Evolutionary conservation across 2,113 vertebrate species (phyloP).

Genomic region (Podiceps cristatus): DNA sequence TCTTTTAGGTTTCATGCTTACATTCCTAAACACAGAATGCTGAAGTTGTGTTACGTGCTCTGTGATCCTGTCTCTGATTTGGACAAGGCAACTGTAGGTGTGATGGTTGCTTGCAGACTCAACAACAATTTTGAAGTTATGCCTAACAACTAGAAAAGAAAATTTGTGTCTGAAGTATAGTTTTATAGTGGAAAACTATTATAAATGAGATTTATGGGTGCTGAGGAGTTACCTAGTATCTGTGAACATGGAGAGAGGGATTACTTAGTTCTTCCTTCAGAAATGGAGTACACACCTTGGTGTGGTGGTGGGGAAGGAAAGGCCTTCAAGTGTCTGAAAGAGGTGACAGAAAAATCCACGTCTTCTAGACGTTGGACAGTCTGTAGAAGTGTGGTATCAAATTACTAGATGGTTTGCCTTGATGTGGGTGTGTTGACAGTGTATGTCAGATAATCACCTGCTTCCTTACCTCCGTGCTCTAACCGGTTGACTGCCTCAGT

Average conservation of each 20-base stretch:
- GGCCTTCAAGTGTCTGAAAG: background rate
- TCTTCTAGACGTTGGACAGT: background rate
- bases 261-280: background rate
- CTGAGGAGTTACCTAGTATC: background rate
- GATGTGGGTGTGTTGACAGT: background rate
- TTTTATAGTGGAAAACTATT: background rate
- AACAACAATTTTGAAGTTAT: background rate
- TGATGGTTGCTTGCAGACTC: background rate
- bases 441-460: background rate
- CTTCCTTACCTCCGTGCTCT: background rate
- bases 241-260: background rate
- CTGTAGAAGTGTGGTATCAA: background rate
- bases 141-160: background rate
- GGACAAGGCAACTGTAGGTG: background rate
- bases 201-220: background rate
- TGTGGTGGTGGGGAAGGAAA: background rate
- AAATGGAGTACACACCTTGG: background rate
- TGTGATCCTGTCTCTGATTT: background rate
- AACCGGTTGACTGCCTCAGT: background rate
- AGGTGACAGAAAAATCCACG: background rate
- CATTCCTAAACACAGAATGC: rapidly evolving
- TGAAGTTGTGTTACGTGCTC: background rate
- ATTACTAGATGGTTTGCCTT: background rate
- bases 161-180: background rate
- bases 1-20: background rate